Base-by-base conservation (phyloP, 1,140 invertebrate genomes). In the Laodelphax striatellus region DNA sequence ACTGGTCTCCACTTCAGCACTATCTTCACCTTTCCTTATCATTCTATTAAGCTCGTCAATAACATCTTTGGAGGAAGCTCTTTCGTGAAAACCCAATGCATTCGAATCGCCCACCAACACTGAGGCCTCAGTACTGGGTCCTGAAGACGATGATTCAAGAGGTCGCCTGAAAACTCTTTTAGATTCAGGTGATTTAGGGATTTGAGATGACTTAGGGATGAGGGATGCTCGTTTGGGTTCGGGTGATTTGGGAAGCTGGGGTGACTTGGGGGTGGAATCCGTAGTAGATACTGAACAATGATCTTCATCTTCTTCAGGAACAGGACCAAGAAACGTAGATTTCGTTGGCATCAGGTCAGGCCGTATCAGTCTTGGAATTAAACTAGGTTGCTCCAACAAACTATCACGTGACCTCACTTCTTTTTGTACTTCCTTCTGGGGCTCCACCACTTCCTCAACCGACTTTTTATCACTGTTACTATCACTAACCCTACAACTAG, bases 21-120 rank as follows among this genome's bases (percentile, higher is more conserved):
- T 55, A 11, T 78, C 78, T 11, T 80, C 78, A 1, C 77, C 78
- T 58, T 78, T 80, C n/a, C 75, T 74, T 52, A 86, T 85, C 81
- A 86, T 85, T 66, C 83, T 76, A 69, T 86, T 86, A 28, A 87
- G 71, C 69, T 86, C 84, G 63, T 86, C 84, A 21, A 86, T 86
- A n/a, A 86, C 82, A 67, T 87, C 83, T 68, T 86, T 86, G 24
- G 83, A 85, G 31, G 84, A 85, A 5, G 84, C 83, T 46, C 80
- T 76, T 67, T 86, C 83, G 66, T 85, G 83, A 68, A 85, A 85
- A 72, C 82, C 84, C 38, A 84, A 65, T 2, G 75, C 73, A 24
- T 58, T 58, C n/a, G 46, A 21, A n/a, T 41, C 55, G 17, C 34
- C 52, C 6, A 52, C 44, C 38, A 57, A n/a, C 22, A 58, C 55